phyloP scores from a whole-genome alignment of 2,888 invertebrate genomes.

The Cyrtodaria siliqua region DNA sequence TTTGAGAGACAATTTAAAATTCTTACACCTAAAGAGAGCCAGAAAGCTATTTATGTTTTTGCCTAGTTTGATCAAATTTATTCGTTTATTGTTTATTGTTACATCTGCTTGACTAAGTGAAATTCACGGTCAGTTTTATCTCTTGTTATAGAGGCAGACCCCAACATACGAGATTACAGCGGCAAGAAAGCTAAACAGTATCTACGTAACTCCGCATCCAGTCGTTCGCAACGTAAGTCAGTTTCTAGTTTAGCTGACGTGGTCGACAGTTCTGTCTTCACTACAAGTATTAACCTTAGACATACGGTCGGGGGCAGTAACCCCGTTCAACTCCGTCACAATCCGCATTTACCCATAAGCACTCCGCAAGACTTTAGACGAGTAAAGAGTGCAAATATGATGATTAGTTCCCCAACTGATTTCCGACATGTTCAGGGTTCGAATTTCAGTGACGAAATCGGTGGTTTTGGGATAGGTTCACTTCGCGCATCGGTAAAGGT shows the following conservation, averaged over 20 bases:
- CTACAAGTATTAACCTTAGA: slow-evolving; percentile 47
- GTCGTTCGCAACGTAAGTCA: slow-evolving; percentile 81
- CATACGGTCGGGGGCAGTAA: slow-evolving; percentile 13
- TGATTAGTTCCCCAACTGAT: slow-evolving; percentile 44
- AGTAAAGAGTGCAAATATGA: slow-evolving; percentile 40
- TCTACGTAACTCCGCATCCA: slow-evolving; percentile 90
- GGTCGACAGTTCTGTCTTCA: slow-evolving; percentile 43
- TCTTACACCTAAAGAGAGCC: no score
- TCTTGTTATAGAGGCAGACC: slow-evolving; percentile 96
- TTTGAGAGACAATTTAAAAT: no score
- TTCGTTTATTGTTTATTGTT: no score
- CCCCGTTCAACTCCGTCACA: slow-evolving; percentile 23
- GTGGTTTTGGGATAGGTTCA: slow-evolving; percentile 54
- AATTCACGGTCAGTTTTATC: no score
- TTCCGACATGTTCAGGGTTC: slow-evolving; percentile 60
- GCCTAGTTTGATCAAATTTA: no score
- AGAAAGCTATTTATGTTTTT: no score
- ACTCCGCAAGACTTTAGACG: slow-evolving; percentile 51
- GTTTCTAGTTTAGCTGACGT: slow-evolving; percentile 49
- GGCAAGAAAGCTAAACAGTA: slow-evolving; percentile 94
- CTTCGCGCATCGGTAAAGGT: slow-evolving; percentile 47
- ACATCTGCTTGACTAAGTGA: no score
- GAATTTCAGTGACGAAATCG: slow-evolving; percentile 50
- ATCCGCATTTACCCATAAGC: slow-evolving; percentile 38
- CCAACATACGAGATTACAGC: slow-evolving; percentile 95